These are phyloP conservation scores for Hyposmocoma kahamanoa DNA, from an alignment of 1,140 invertebrate species.

Conservation along the genomic window DNA sequence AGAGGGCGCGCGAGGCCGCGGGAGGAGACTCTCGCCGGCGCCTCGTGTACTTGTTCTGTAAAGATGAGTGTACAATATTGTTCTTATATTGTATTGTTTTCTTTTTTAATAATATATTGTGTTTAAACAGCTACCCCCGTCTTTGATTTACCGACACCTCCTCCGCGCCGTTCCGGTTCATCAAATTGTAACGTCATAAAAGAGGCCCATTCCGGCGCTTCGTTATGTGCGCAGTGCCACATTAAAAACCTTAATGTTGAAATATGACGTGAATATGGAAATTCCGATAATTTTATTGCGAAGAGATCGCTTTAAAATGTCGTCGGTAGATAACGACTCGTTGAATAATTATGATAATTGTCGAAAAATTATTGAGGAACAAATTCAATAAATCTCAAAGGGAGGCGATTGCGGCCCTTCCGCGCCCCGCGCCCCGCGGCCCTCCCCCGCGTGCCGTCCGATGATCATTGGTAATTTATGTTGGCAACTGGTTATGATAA, in stretches of 20 bases:
- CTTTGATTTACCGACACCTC: constrained; percentile 1
- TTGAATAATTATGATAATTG: constrained; percentile 58
- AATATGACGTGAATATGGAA: neutral
- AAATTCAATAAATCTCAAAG: constrained; percentile 25
- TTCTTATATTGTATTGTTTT: constrained; percentile 69
- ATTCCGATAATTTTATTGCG: neutral
- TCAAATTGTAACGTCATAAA: too few species aligned
- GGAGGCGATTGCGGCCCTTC: neutral
- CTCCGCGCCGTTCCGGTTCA: too few species aligned
- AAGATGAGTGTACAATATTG: constrained; percentile 62
- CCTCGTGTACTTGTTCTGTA: constrained; percentile 28
- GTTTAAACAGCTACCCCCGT: constrained; percentile 44
- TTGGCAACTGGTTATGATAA: neutral
- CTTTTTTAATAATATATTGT: constrained; percentile 71
- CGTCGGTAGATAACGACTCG: constrained; percentile 33
- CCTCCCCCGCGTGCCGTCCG: too few species aligned
- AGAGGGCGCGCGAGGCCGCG: too few species aligned
- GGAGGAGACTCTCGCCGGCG: neutral
- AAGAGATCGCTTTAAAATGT: neutral
- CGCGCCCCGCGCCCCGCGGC: too few species aligned
- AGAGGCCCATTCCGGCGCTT: too few species aligned
- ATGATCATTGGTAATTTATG: neutral
- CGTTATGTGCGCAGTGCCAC: neutral
- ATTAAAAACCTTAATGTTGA: neutral
- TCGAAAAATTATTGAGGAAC: constrained; percentile 28